Evolutionary conservation across 2,797 vertebrate genomes (phyloP).

Genomic region (Centroberyx gerrardi): DNA sequence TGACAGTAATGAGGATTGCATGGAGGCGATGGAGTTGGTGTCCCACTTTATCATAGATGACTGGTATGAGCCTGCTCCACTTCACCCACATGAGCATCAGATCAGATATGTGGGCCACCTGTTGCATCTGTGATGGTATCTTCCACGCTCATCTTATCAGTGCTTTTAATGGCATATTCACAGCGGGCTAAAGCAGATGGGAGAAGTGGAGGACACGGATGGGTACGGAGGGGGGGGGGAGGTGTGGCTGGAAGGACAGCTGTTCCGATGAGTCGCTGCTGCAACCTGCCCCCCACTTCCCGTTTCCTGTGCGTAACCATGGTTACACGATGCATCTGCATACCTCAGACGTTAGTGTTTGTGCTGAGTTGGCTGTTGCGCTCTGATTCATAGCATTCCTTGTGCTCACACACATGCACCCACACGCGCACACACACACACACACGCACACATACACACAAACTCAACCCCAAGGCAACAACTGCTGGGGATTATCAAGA

Average conservation of each 20-base stretch:
- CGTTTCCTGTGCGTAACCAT: slow-evolving; percentile 67
- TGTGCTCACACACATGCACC: slow-evolving; percentile 44
- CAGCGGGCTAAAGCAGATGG: slow-evolving; percentile 9
- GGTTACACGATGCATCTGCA: slow-evolving; percentile 70
- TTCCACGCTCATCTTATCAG: slow-evolving; percentile 30
- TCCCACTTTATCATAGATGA: slow-evolving; percentile 35
- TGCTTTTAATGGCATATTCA: slow-evolving; percentile 58
- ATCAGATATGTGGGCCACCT: slow-evolving; percentile 68
- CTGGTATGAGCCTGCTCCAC: background rate
- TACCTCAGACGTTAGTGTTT: slow-evolving; percentile 70
- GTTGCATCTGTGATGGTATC: slow-evolving; percentile 61
- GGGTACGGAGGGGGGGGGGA: background rate
- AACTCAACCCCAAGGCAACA: slow-evolving; percentile 72
- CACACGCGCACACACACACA: slow-evolving; percentile 22
- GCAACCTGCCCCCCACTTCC: slow-evolving; percentile 74
- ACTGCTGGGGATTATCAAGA: slow-evolving; percentile 81
- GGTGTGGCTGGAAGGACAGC: slow-evolving; percentile 65
- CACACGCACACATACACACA: slow-evolving; percentile 33
- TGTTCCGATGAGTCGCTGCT: slow-evolving; percentile 65
- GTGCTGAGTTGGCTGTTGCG: slow-evolving; percentile 75
- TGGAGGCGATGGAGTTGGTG: background rate
- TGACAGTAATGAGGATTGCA: slow-evolving; percentile 15
- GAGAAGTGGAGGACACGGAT: slow-evolving; percentile 33
- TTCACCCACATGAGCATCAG: slow-evolving; percentile 31
- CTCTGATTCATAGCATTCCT: slow-evolving; percentile 76